Evolutionary conservation across 2,888 invertebrate genomes (phyloP).

Genomic region (Parasteatoda lunata): DNA sequence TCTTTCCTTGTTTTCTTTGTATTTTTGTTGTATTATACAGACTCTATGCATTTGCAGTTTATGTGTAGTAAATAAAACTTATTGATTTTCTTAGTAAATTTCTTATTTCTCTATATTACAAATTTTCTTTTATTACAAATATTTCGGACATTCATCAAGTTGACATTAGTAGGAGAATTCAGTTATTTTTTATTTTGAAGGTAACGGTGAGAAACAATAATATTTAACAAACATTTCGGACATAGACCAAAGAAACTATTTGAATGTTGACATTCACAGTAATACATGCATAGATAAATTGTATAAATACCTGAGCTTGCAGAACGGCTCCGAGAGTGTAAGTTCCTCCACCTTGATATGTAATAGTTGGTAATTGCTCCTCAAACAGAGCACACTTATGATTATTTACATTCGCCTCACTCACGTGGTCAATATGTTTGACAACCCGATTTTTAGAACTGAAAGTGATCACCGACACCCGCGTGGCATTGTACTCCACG

Average conservation of each 20-base stretch:
- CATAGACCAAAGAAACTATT: neutral
- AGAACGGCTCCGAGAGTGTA: slow-evolving; percentile 82
- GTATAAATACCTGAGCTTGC: slow-evolving; percentile 78
- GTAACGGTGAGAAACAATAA: too few species aligned
- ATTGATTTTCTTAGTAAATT: too few species aligned
- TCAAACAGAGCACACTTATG: slow-evolving; percentile 81
- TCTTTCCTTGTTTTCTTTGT: too few species aligned
- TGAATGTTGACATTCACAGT: neutral
- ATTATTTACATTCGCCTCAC: slow-evolving; percentile 76
- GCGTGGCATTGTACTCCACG: slow-evolving; percentile 79
- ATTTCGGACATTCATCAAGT: too few species aligned
- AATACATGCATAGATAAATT: neutral
- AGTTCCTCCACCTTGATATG: slow-evolving; percentile 81
- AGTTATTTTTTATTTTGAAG: too few species aligned
- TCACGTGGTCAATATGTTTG: slow-evolving; percentile 80
- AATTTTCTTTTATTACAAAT: too few species aligned
- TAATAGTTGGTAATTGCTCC: slow-evolving; percentile 79
- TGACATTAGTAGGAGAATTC: too few species aligned
- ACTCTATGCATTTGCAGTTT: too few species aligned
- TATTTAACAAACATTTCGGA: too few species aligned
- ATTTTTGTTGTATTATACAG: too few species aligned
- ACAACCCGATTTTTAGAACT: slow-evolving; percentile 79
- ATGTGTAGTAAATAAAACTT: too few species aligned
- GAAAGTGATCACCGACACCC: slow-evolving; percentile 81
- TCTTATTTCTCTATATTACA: too few species aligned